Base-by-base conservation (phyloP, 2,888 invertebrate species). In the Hirtodrosophila cameraria region DNA sequence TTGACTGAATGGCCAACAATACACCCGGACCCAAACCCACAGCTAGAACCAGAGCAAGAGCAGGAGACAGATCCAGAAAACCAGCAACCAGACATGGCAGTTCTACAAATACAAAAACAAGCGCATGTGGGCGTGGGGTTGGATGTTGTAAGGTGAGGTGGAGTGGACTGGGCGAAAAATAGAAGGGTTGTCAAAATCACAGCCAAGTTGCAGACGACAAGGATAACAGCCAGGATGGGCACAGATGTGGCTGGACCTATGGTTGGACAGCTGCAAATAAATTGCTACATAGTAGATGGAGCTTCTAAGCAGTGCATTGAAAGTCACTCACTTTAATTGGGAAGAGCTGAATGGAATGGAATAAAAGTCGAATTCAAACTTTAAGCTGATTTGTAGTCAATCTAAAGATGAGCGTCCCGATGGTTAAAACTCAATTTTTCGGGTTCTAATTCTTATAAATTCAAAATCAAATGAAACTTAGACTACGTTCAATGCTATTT, bases 171-270 rank as follows among this genome's bases (percentile, higher is more conserved):
- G 49, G 31, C 9, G 11, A n/a, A 28, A 33, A 36, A 53, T 43
- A 48, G 58, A 71, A 23, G 68, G 66, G 77, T 80, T 77, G 75
- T 71, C 83, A 75, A 76, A 80, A 83, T 80, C 80, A 75, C 69
- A 77, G 62, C 81, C 72, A 75, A 81, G 54, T 77, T 61, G 63
- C 66, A 81, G 75, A 84, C 75, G 75, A 75, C 70, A 69, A 65
- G 81, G 69, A 72, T 62, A 77, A 76, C 66, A 60, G 38, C 43
- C 61, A 58, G 71, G 53, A 61, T 64, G 64, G 18, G 25, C 49
- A 11, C 74, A 79, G 68, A 64, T 80, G 80, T 55, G 57, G 50
- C 58, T 36, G 41, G 25, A 31, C 43, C 35, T 33, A 30, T 18
- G 46, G 48, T 30, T 57, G 49, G 61, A 62, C 59, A 63, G 58